Base-by-base conservation (phyloP, 2,797 vertebrate genomes). In the Tinamus major region DNA sequence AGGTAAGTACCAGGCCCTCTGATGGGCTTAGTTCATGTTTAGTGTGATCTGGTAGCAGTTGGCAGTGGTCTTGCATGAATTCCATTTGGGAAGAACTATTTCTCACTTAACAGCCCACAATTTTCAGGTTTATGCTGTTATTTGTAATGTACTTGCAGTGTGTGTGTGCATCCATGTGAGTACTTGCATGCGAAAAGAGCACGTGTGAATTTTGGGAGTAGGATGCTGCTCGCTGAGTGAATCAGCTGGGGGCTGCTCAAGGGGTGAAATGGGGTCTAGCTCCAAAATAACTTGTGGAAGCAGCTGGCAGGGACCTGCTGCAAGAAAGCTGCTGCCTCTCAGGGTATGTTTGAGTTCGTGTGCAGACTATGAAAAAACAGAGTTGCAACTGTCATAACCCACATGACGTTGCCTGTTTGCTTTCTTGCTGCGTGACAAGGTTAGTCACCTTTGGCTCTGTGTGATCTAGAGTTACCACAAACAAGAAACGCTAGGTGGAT, bases 1-100 rank as follows among this genome's bases (percentile, higher is more conserved):
- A 99, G 99, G 99, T 99, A 95, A 97, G 97, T 74, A 76, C 16
- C 5, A 19, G 39, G 46, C 8, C 41, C 41, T 46, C 24, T 78
- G 55, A 11, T 4, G 2, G 3, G 42, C 26, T 31, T 7, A 23
- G 5, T n/a, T 75, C 0, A 0, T 26, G 8, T 46, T 21, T 53
- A 3, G 33, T 79, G 49, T 27, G 15, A 3, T 4, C 68, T 37
- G 0, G 16, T 5, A 29, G 83, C 17, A 16, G 33, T 6, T 27
- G 49, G 35, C 13, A 4, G 26, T 16, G 5, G 9, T 64, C 55
- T 49, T 33, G 33, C n/a, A 2, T 62, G 51, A 41, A 4, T 21
- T 65, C 29, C 70, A 26, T 64, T 23, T 92, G 49, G 26, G 74
- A 37, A 49, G 55, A 67, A 4, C 27, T 29, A 26, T 24, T 78